phyloP scores from a whole-genome alignment of 1,140 invertebrate species.

The Oedothorax gibbosus region DNA sequence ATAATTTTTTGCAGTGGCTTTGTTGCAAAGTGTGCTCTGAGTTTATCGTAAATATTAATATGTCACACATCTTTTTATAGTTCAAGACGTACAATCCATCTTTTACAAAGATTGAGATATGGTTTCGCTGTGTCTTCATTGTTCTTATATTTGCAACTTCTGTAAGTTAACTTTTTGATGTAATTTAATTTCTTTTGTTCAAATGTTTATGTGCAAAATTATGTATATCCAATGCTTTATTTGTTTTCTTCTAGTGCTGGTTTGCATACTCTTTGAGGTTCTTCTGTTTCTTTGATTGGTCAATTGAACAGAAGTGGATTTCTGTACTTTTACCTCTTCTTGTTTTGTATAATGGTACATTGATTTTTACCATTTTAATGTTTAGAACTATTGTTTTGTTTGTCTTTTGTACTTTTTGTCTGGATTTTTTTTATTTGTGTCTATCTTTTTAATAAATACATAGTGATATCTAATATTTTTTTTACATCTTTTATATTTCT shows the following conservation, averaged over 20 bases:
- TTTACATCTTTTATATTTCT: too few relatives aligned
- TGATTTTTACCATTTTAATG: too few relatives aligned
- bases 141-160: constrained; percentile 86
- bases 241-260: constrained; percentile 79
- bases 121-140: constrained; percentile 94
- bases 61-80: constrained; percentile 70
- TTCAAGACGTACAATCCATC: constrained; percentile 95
- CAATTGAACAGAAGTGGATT: constrained; percentile 98
- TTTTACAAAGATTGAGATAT: constrained; percentile 96
- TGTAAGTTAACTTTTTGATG: constrained; percentile 75
- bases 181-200: constrained; percentile 1
- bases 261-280: constrained; percentile 89
- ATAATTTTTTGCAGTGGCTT: not conserved
- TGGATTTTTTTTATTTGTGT: too few relatives aligned
- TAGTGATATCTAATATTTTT: too few relatives aligned
- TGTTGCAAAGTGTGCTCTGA: not conserved
- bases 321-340: constrained; percentile 88
- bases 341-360: constrained; percentile 90
- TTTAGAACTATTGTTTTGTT: too few relatives aligned
- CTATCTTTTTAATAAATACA: too few relatives aligned
- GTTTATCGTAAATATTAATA: not conserved
- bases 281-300: constrained; percentile 92
- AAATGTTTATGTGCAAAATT: not conserved
- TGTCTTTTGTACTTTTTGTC: too few relatives aligned
- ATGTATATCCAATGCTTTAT: not conserved